Conservation (phyloP, 1,140 invertebrate species). For the Mya arenaria region DNA sequence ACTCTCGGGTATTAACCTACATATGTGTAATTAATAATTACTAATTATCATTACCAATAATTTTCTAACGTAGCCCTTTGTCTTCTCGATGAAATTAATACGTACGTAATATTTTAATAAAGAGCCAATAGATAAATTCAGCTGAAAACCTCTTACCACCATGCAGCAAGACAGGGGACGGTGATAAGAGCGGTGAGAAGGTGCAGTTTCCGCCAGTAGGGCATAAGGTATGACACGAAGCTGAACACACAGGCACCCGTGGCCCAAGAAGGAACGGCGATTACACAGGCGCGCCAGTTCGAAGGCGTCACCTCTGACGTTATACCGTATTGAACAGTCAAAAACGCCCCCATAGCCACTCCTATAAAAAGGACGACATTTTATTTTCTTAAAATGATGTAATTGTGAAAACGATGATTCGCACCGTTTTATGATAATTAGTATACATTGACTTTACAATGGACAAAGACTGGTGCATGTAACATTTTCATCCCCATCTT, state of each 20-base stretch:
- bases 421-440: too few species aligned
- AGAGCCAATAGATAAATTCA: too few species aligned
- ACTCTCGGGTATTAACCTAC: constrained; percentile 44
- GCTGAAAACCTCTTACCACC: constrained; percentile 53
- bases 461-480: too few species aligned
- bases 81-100: too few species aligned
- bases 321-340: constrained; percentile 52
- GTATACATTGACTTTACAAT: too few species aligned
- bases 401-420: not conserved
- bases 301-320: constrained; percentile 43
- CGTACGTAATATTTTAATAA: too few species aligned
- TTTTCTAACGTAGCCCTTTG: too few species aligned
- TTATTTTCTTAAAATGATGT: not conserved
- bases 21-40: too few species aligned
- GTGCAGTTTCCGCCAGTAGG: constrained; percentile 59
- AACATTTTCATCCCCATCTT: not conserved
- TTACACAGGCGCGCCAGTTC: constrained; percentile 45
- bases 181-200: constrained; percentile 32
- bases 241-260: constrained; percentile 36
- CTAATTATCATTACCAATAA: too few species aligned
- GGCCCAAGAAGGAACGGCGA: constrained; percentile 49
- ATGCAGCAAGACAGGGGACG: constrained; percentile 19
- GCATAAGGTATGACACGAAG: constrained; percentile 33
- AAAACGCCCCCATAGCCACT: constrained; percentile 38
- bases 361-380: not conserved